Evolutionary conservation across 2,113 vertebrate genomes (phyloP).

Genomic region (Asarcornis scutulata): DNA sequence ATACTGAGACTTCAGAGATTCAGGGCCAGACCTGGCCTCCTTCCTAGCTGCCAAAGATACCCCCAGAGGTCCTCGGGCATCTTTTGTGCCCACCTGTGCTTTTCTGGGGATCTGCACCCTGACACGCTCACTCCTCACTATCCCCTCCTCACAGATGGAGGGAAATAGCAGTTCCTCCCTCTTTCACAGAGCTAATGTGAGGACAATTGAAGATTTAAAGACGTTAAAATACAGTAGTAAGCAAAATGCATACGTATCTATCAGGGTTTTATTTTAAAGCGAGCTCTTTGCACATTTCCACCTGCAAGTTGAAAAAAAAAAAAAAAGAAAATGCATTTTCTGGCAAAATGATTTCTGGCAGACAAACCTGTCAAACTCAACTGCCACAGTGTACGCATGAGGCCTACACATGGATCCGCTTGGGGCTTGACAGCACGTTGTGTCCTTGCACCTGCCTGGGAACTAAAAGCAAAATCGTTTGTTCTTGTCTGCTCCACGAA

Average conservation of each 20-base stretch:
- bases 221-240: background rate
- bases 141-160: background rate
- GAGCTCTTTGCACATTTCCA: background rate
- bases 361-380: background rate
- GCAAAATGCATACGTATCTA: background rate
- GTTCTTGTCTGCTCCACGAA: background rate
- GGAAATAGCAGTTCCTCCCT: background rate
- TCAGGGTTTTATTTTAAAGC: background rate
- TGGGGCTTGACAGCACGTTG: background rate
- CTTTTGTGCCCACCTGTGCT: background rate
- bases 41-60: background rate
- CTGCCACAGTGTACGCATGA: rapidly evolving
- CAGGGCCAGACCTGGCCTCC: background rate
- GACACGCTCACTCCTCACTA: background rate
- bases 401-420: background rate
- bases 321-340: background rate
- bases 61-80: background rate
- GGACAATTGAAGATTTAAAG: background rate
- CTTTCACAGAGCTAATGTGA: background rate
- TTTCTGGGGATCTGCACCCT: background rate
- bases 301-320: background rate
- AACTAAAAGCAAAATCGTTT: background rate
- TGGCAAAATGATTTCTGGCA: background rate
- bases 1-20: background rate
- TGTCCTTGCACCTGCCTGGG: background rate